Percentiles rank a stretch among this genome's conserved stretches.
Conservation (phyloP, 2,797 vertebrate species). For the Rhynchotus rufescens region DNA sequence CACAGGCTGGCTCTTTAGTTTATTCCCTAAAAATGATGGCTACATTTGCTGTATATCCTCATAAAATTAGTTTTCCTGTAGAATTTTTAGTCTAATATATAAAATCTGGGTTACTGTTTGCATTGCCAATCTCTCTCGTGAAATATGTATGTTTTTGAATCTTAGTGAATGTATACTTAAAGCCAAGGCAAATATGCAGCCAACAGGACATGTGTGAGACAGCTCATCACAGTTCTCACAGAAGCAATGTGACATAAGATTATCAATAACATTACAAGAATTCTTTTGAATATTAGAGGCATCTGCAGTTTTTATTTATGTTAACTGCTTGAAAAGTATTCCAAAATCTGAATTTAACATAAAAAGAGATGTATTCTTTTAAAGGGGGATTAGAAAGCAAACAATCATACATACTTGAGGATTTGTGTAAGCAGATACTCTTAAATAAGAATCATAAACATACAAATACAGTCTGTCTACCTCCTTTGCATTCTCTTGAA, state of each 20-base stretch:
- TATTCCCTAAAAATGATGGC: neutral
- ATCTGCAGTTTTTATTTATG: constrained; percentile 28
- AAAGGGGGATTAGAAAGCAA: constrained; percentile 57
- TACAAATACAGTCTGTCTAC: constrained; percentile 4
- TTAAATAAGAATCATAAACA: constrained; percentile 33
- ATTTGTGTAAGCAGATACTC: constrained; percentile 57
- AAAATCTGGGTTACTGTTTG: neutral
- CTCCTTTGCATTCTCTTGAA: constrained; percentile 32
- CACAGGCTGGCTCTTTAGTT: neutral
- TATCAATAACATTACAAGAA: neutral
- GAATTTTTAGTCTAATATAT: neutral
- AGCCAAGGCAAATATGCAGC: neutral
- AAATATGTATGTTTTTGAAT: neutral
- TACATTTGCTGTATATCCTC: neutral
- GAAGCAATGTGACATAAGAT: neutral
- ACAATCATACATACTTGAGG: constrained; percentile 53
- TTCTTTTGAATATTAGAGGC: neutral
- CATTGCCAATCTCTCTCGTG: neutral
- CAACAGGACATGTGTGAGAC: neutral
- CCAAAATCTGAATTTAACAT: constrained; percentile 46
- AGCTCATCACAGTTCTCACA: neutral
- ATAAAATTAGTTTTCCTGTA: neutral
- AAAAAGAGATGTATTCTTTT: constrained; percentile 16
- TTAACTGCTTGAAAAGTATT: constrained; percentile 24
- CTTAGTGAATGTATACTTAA: neutral